Conservation (phyloP, 1,140 invertebrate genomes). For the Rhopalosiphum maidis region DNA sequence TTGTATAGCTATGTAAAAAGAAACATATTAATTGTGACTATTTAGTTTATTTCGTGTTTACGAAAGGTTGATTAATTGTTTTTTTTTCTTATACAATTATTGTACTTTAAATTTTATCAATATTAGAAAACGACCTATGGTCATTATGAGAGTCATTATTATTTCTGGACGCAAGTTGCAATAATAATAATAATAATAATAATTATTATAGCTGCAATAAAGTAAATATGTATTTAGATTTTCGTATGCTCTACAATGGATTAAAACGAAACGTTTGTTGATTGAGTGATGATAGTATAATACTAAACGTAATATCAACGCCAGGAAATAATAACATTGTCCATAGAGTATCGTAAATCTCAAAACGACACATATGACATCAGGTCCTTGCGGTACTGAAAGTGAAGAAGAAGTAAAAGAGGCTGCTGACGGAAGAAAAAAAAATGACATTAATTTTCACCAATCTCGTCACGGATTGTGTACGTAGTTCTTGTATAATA, state of each 20-base stretch:
- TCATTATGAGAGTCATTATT: neutral
- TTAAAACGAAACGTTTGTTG: neutral
- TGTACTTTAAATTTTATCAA: too few relatives aligned
- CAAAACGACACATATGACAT: neutral
- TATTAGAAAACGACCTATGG: neutral
- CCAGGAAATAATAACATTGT: neutral
- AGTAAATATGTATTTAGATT: neutral
- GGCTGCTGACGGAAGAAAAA: neutral
- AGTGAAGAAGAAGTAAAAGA: neutral
- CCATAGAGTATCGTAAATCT: neutral
- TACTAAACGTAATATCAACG: neutral
- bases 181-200: neutral
- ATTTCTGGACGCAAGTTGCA: neutral
- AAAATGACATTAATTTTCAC: neutral
- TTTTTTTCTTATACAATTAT: neutral
- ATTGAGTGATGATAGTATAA: neutral
- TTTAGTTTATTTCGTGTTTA: neutral
- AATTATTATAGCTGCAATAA: neutral
- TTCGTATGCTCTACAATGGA: neutral
- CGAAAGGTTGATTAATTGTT: neutral
- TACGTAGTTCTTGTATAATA: neutral
- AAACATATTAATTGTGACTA: neutral
- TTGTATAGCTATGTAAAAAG: neutral
- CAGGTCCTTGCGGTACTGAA: neutral
- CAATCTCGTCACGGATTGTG: neutral